These are phyloP conservation scores for Choristoneura fumiferana DNA, from an alignment of 1,140 invertebrate genomes.

Conservation along the genomic window DNA sequence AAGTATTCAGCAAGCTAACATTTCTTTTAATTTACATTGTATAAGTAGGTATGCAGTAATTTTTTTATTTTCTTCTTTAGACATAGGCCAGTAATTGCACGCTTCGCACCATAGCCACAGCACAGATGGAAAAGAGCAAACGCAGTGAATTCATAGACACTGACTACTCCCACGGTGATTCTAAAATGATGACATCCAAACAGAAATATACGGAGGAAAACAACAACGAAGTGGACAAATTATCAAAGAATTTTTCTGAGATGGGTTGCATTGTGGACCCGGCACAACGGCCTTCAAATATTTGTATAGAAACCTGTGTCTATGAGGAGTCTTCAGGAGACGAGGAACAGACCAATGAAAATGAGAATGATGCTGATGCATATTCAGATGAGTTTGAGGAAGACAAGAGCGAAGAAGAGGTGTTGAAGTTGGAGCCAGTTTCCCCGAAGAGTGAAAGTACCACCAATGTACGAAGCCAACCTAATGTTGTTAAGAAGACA, in stretches of 20 bases:
- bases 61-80: constrained; percentile 27
- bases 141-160: constrained; percentile 40
- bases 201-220: constrained; percentile 68
- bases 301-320: constrained; percentile 63
- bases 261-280: constrained; percentile 73
- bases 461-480: not conserved
- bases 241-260: constrained; percentile 63
- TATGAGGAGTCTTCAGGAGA: constrained; percentile 44
- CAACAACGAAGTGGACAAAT: constrained; percentile 70
- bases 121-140: constrained; percentile 51
- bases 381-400: constrained; percentile 76
- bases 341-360: constrained; percentile 35
- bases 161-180: constrained; percentile 58
- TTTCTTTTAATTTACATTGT: not conserved
- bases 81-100: constrained; percentile 34
- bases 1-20: not conserved
- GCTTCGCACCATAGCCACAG: constrained; percentile 53
- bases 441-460: constrained; percentile 1
- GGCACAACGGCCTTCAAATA: constrained; percentile 60
- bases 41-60: constrained; percentile 18
- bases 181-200: constrained; percentile 57
- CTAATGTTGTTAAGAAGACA: constrained; percentile 39
- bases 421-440: constrained; percentile 13
- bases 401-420: constrained; percentile 45
- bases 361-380: constrained; percentile 42